Evolutionary conservation across 2,113 vertebrate genomes (phyloP).

Genomic region (Periophthalmodon schlosseri): DNA sequence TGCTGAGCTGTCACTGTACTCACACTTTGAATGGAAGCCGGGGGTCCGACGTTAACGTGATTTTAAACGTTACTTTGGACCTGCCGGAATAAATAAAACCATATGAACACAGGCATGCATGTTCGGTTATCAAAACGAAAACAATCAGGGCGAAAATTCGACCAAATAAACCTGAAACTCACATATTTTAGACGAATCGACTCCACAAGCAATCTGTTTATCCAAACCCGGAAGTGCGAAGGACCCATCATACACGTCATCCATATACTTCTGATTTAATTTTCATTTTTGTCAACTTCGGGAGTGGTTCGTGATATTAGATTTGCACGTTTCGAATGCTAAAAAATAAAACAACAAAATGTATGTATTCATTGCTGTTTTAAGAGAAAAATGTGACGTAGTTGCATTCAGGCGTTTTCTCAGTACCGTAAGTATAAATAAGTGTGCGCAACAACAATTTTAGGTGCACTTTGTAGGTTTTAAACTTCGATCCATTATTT

Average conservation of each 20-base stretch:
- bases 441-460: neutral
- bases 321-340: neutral
- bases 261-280: neutral
- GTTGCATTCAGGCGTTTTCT: slow-evolving; percentile 44
- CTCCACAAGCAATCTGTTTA: slow-evolving; percentile 45
- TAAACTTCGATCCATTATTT: neutral
- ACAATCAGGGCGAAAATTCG: fast-evolving
- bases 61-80: slow-evolving; percentile 86
- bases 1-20: slow-evolving; percentile 67
- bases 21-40: slow-evolving; percentile 83
- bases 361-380: fast-evolving
- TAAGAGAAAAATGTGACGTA: neutral
- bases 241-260: slow-evolving; percentile 78
- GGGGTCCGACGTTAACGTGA: slow-evolving; percentile 82
- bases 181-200: slow-evolving; percentile 61
- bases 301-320: fast-evolving
- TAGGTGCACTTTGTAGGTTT: neutral
- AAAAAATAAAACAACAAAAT: neutral
- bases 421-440: slow-evolving; percentile 34
- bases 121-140: neutral
- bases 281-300: neutral
- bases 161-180: slow-evolving; percentile 30
- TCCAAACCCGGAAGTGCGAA: slow-evolving; percentile 70
- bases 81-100: slow-evolving; percentile 42
- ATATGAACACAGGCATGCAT: neutral